phyloP scores from a whole-genome alignment of 2,113 vertebrate genomes.

The Aleadryas rufinucha region DNA sequence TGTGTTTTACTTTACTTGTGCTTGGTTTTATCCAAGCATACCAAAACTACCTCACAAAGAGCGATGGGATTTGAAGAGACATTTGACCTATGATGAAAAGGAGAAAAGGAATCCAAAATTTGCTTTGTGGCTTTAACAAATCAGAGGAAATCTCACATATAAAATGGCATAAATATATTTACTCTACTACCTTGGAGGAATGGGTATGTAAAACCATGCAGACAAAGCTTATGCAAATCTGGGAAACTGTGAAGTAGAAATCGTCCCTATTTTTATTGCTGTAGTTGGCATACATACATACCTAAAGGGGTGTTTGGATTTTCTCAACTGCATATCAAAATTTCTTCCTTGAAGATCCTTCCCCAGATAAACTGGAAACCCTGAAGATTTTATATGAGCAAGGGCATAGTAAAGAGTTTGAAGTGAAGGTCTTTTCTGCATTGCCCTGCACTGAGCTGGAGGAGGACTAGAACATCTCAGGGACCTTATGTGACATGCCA shows the following conservation, averaged over 20 bases:
- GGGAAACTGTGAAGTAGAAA: neutral
- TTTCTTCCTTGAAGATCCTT: neutral
- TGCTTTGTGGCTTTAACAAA: slow-evolving; percentile 4
- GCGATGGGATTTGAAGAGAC: neutral
- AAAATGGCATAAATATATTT: neutral
- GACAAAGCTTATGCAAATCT: neutral
- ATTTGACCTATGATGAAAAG: neutral
- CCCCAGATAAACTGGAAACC: neutral
- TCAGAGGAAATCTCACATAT: neutral
- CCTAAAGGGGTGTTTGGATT: neutral
- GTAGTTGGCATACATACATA: neutral
- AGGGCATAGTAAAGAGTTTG: neutral
- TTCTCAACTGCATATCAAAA: neutral
- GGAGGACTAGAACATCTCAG: neutral
- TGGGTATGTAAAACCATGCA: neutral
- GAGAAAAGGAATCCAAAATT: neutral
- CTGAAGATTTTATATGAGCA: neutral
- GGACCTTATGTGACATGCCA: neutral
- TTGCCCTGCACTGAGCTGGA: neutral
- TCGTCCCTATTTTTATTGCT: neutral
- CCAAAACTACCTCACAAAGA: neutral
- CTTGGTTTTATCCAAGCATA: neutral
- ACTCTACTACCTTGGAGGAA: neutral
- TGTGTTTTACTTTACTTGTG: neutral
- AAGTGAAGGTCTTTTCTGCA: neutral